These are phyloP conservation scores for Ariolimax columbianus DNA, from an alignment of 2,888 invertebrate species.

Conservation along the genomic window DNA sequence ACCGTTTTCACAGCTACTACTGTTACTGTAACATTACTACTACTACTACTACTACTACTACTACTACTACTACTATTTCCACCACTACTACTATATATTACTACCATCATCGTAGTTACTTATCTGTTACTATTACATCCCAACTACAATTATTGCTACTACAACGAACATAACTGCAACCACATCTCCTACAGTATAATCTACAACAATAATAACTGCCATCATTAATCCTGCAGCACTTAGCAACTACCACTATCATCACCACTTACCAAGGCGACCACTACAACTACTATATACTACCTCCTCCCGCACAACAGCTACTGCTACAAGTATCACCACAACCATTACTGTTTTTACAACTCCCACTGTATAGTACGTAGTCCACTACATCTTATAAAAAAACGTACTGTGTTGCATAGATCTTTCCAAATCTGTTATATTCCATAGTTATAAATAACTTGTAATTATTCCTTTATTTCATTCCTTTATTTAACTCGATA, in stretches of 20 bases:
- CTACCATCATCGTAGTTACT: background rate
- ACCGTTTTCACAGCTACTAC: background rate
- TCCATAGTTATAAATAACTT: background rate
- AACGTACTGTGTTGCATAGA: background rate
- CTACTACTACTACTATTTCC: background rate
- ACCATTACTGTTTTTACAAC: too few relatives aligned
- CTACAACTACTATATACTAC: too few relatives aligned
- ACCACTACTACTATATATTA: background rate
- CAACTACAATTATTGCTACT: background rate
- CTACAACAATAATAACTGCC: too few relatives aligned
- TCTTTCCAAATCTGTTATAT: background rate
- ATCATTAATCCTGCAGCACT: too few relatives aligned
- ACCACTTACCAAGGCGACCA: too few relatives aligned
- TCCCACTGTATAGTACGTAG: too few relatives aligned
- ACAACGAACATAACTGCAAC: background rate
- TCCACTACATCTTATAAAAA: background rate
- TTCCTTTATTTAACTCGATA: background rate
- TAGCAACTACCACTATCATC: background rate
- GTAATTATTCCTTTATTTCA: background rate
- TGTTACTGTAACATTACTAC: background rate
- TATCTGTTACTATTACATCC: background rate
- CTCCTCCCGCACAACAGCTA: background rate
- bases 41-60: background rate
- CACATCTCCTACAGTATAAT: background rate
- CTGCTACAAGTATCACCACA: too few relatives aligned